Base-by-base conservation (phyloP, 2,113 vertebrate genomes). In the Oxygymnocypris stewartii region DNA sequence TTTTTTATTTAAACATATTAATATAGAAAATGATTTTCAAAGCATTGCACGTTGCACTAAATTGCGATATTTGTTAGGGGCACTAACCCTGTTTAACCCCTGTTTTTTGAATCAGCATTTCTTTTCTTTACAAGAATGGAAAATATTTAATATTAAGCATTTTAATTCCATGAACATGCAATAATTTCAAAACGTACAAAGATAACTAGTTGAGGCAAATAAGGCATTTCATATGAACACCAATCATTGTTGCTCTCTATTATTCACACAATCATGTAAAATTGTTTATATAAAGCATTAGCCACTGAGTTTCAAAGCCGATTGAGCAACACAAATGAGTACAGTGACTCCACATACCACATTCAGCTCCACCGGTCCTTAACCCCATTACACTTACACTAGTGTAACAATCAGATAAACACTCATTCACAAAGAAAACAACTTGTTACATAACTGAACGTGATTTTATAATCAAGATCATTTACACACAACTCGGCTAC, bases 381-480 rank as follows among this genome's bases (percentile, higher is more conserved):
- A n/a, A 54, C 78, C 78, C 31, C 54, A 14, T 79, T 80, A 80
- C 5, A n/a, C 18, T 59, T 18, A 61, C 10, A 40, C 28, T 2
- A 59, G 49, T 61, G 31, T n/a, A 35, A n/a, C 57, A 80, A 80
- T 57, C 23, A 42, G 6, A 61, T 25, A 76, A 76, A 47, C n/a
- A 47, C n/a, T 76, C 37, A 42, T 42, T 63, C 23, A 80, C 11
- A 63, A 80, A 42, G 23, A 63, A 42, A 80, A 80, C 23, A 80
- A 63, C 76, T 42, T 79, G 54, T 82, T 67, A 35, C 40, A 67
- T 82, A 82, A 82, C 9, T 31, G 14, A 63, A 42, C n/a, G 57
- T 42, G 20, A 80, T 35, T 80, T 47, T 44, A 81, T 23, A 47
- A 47, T 18, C 40, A 61, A 13, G 31, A 79, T 79, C 9, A 59